Base-by-base conservation (phyloP, 2,113 vertebrate genomes). In the Thalassarche chlororhynchos region DNA sequence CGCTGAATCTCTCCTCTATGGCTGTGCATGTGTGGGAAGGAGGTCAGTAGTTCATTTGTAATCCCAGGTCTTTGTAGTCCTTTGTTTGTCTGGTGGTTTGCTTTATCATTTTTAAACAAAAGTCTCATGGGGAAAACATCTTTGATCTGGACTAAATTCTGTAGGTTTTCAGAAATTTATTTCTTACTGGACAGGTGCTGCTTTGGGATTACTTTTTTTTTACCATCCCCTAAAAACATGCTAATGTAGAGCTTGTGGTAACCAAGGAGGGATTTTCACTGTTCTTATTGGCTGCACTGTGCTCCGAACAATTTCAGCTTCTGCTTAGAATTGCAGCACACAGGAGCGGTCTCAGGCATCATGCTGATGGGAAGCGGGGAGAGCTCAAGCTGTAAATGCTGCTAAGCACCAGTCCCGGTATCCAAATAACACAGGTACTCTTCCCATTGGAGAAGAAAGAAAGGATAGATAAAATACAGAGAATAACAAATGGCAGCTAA, bases 261-360 rank as follows among this genome's bases (percentile, higher is more conserved):
- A 51, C 84, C 72, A 58, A 57, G 78, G 66, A 79, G 60, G 68
- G 31, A n/a, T 92, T 91, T 81, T 90, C 9, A 0, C 29, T 74
- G 21, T 87, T 91, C 69, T 58, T 61, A 82, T 32, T 87, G 96
- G 80, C 72, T 86, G 29, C 0, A 2, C 57, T 81, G 64, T 70
- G 65, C 65, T 90, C 89, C 1, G 0, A 89, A 74, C 23, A 57
- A 40, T 96, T 93, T 88, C 7, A 10, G 26, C 70, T 85, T 51
- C 75, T 93, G 82, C 64, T 93, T 86, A 68, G 62, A 82, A 90
- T 95, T 95, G 80, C 62, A 91, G 66, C 86, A 57, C 74, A 46
- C 19, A 18, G 44, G 71, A 93, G 42, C 1, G 0, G 58, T 90
- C 58, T 69, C n/a, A 16, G 70, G 36, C 46, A 95, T 42, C 13